Conservation (phyloP, 2,888 invertebrate genomes). For the Andricus quercusramuli region DNA sequence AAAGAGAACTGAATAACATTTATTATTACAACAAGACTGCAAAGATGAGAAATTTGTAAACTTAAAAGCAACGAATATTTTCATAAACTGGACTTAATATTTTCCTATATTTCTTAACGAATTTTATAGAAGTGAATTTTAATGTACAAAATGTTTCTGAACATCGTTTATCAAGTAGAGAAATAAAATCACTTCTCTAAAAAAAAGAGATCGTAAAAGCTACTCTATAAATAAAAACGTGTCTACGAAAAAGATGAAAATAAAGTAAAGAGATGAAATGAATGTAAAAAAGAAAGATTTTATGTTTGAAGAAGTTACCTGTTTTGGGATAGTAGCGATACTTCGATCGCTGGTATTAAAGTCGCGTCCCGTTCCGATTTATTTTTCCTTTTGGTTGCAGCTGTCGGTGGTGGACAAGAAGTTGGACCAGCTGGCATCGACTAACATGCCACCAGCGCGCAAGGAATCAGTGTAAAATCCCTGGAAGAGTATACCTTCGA, state of each 20-base stretch:
- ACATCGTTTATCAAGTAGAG: not conserved
- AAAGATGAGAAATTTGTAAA: too few relatives aligned
- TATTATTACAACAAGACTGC: too few relatives aligned
- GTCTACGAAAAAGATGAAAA: not conserved
- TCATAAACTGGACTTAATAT: too few relatives aligned
- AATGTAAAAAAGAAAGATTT: not conserved
- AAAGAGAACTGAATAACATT: too few relatives aligned
- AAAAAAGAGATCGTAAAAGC: not conserved
- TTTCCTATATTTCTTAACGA: too few relatives aligned
- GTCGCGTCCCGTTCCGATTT: constrained; percentile 12
- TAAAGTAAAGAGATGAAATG: not conserved
- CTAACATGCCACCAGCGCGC: constrained; percentile 11
- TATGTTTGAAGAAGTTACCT: not conserved
- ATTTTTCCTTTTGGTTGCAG: constrained; percentile 59
- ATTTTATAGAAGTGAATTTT: too few relatives aligned
- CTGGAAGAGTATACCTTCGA: constrained; percentile 15
- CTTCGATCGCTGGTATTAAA: constrained; percentile 17
- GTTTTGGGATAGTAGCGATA: constrained; percentile 28
- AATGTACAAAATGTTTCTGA: too few relatives aligned
- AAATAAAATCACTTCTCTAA: not conserved
- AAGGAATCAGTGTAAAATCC: constrained; percentile 23
- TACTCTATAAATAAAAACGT: not conserved
- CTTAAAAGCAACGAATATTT: too few relatives aligned
- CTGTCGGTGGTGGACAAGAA: constrained; percentile 80
- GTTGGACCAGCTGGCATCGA: constrained; percentile 78